A percentile compares a stretch with the other conserved stretches of the same genome.
These are phyloP conservation scores for Paraplagusia blochii DNA, from an alignment of 2,113 vertebrate species.

Conservation along the genomic window DNA sequence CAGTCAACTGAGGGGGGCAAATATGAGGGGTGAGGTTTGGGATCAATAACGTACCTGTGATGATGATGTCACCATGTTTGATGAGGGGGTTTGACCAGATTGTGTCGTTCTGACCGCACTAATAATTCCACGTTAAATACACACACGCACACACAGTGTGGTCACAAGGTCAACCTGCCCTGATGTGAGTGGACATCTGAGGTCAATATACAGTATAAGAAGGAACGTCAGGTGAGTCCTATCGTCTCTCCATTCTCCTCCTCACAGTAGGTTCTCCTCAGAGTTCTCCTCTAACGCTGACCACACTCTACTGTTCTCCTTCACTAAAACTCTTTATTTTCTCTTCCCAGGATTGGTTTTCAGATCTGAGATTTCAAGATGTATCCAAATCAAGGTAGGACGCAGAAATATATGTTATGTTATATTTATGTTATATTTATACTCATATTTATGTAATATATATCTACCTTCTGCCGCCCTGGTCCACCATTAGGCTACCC, in stretches of 20 bases:
- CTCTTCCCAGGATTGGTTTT: slow-evolving; percentile 8
- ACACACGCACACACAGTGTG: slow-evolving; percentile 11
- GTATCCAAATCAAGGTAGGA: slow-evolving; percentile 66
- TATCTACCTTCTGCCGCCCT: slow-evolving; percentile 1
- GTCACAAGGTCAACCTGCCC: slow-evolving; percentile 7
- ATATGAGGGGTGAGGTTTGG: no score
- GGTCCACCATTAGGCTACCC: slow-evolving; percentile 34
- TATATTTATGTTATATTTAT: no score
- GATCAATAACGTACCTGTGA: no score
- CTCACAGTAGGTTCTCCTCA: slow-evolving; percentile 25
- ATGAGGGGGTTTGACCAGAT: neutral
- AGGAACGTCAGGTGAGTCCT: neutral
- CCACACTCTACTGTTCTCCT: neutral
- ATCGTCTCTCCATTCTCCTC: slow-evolving; percentile 5
- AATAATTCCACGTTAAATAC: slow-evolving; percentile 16
- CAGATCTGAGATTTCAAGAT: slow-evolving; percentile 30
- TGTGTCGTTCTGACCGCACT: neutral
- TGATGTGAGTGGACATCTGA: slow-evolving; percentile 1
- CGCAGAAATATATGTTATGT: no score
- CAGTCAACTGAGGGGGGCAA: no score
- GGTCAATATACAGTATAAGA: neutral
- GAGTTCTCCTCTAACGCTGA: no score
- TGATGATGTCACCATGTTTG: no score
- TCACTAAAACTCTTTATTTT: neutral
- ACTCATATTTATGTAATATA: no score